phyloP scores from a whole-genome alignment of 2,797 vertebrate species.

The Cheirogaleus major region DNA sequence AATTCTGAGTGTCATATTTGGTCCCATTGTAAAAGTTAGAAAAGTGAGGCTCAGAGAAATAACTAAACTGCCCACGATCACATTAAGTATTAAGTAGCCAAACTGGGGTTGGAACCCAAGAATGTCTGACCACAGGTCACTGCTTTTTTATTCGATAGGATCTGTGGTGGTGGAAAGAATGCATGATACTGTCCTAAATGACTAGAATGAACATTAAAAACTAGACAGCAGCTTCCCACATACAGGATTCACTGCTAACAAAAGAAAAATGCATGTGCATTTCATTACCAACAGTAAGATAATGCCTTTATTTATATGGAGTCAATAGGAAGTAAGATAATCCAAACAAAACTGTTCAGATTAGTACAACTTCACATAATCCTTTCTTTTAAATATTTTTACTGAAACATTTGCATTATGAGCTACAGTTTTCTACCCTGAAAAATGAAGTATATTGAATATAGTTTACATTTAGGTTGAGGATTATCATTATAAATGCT shows the following conservation, averaged over 20 bases:
- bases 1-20: neutral
- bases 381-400: neutral
- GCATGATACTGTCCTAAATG: neutral
- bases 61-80: neutral
- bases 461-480: neutral
- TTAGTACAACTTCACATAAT: neutral
- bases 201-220: neutral
- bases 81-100: neutral
- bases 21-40: neutral
- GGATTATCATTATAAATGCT: neutral
- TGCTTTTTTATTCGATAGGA: neutral
- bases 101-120: neutral
- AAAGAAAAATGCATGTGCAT: neutral
- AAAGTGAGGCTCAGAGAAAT: neutral
- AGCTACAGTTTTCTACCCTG: neutral
- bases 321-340: neutral
- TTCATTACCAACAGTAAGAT: neutral
- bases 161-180: neutral
- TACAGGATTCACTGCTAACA: neutral
- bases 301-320: neutral
- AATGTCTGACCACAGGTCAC: neutral
- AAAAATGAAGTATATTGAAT: neutral
- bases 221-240: neutral
- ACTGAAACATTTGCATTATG: neutral
- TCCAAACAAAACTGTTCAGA: neutral